These are phyloP conservation scores for Synanthedon formicaeformis DNA, from an alignment of 2,888 invertebrate species.

Conservation along the genomic window DNA sequence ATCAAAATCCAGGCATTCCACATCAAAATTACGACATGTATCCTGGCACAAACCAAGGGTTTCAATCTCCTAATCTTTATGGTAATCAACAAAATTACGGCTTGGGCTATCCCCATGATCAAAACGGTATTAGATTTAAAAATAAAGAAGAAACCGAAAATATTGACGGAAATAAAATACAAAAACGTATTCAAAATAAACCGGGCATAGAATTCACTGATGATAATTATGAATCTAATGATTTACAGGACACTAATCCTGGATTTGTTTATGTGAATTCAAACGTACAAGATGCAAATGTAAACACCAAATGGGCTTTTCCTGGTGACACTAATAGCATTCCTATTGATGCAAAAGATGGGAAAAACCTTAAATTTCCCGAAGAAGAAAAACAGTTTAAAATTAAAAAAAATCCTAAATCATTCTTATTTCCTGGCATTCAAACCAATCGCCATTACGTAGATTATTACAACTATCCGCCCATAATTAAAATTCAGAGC, in stretches of 20 bases:
- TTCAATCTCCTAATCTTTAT: neutral
- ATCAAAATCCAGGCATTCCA: conserved; percentile 2
- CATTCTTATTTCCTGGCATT: conserved; percentile 16
- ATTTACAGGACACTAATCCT: neutral
- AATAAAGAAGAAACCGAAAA: conserved; percentile 4
- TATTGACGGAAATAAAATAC: conserved; percentile 17
- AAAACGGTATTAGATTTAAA: conserved; percentile 17
- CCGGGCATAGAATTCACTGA: neutral
- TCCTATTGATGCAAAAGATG: conserved; percentile 9
- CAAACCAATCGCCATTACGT: conserved; percentile 10
- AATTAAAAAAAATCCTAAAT: conserved; percentile 6
- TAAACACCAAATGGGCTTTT: conserved; percentile 31
- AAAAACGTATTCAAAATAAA: conserved; percentile 47
- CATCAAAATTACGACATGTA: conserved; percentile 12
- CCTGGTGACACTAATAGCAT: conserved; percentile 20
- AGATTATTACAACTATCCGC: conserved; percentile 8
- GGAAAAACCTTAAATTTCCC: conserved; percentile 19
- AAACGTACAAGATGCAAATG: neutral
- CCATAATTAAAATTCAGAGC: conserved; percentile 6
- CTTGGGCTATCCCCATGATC: conserved; percentile 20
- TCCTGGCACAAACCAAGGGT: conserved; percentile 4
- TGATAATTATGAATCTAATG: neutral
- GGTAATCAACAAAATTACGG: conserved; percentile 7
- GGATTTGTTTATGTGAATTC: neutral
- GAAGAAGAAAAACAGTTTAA: conserved; percentile 4